Evolutionary conservation across 2,888 invertebrate genomes (phyloP), one percentile per base, ranked within the genome.

Genomic region (Amphipoea oculea): DNA sequence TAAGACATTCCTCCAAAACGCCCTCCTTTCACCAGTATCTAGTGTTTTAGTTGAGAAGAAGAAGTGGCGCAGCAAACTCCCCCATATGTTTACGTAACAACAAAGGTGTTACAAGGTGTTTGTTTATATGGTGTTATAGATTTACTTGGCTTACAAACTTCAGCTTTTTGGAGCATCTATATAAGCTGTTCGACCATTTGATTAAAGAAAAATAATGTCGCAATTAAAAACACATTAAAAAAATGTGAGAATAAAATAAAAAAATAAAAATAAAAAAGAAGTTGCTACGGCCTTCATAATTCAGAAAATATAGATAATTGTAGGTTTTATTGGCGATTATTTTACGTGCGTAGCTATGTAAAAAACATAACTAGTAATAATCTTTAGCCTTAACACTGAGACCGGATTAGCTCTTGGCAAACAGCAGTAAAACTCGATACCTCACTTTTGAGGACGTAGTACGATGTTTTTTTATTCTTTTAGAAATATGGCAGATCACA

Each of bases 351-450:
- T 40, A 54, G 5, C 12, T 5, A 12, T 45, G 17, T 45, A 72
- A 62, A 62, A 17, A 36, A 36, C 36, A n/a, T 23, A 57, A 57
- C 4, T 5, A 67, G 48, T 63, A 36, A 51, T 29, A 69, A 66
- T 81, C 73, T 72, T 81, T 69, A 5, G 69, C 66, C 86, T 85
- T 83, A 11, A 79, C n/a, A 78, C 86, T 63, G 68, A 23, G 48
- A 29, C 79, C 9, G 72, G 62, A 79, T 83, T 86, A 83, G 29
- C 79, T 85, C 68, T 48, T 29, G 45, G 86, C 69, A 85, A 82
- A 85, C 73, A 70, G 63, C 67, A 65, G 45, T 81, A 78, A 73
- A 82, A 65, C 69, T 76, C 62, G 36, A 76, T 70, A 78, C 48
- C 40, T 48, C 29, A 23, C 70, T 73, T 68, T 71, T 23, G 45